phyloP scores from a whole-genome alignment of 2,888 invertebrate genomes.

The Drosophila kanekoi region DNA sequence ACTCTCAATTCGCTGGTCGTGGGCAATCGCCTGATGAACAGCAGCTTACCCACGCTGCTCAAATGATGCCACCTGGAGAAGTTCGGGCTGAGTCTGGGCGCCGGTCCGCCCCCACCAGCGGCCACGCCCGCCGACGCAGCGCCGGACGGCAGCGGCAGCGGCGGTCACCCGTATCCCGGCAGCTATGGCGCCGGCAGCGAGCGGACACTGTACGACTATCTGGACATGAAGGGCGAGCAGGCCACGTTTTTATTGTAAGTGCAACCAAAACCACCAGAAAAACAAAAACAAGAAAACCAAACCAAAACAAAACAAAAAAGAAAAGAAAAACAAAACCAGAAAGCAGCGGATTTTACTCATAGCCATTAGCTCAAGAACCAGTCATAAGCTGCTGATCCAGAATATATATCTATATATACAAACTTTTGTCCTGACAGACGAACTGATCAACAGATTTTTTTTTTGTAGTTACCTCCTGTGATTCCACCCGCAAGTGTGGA shows the following conservation, averaged over 20 bases:
- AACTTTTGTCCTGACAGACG: not conserved
- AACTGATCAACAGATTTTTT: no score
- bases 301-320: slow-evolving; percentile 55
- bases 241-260: slow-evolving; percentile 77
- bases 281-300: slow-evolving; percentile 49
- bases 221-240: slow-evolving; percentile 70
- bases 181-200: slow-evolving; percentile 57
- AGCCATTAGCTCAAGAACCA: slow-evolving; percentile 50
- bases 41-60: slow-evolving; percentile 81
- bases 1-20: slow-evolving; percentile 81
- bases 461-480: not conserved
- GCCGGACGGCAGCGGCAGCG: slow-evolving; percentile 30
- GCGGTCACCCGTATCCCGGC: slow-evolving; percentile 41
- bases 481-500: no score
- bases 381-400: slow-evolving; percentile 9
- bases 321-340: slow-evolving; percentile 46
- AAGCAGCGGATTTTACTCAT: slow-evolving; percentile 63
- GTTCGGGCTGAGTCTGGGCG: slow-evolving; percentile 75
- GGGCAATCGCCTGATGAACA: slow-evolving; percentile 82
- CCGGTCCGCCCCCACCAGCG: slow-evolving; percentile 67
- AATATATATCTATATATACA: not conserved
- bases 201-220: slow-evolving; percentile 69
- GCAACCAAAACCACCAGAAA: slow-evolving; percentile 73
- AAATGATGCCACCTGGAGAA: slow-evolving; percentile 83
- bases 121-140: slow-evolving; percentile 62